Evolutionary conservation across 92 coral and sea anemone species (phyloP).

Genomic region (Zoanthus sansibaricus): DNA sequence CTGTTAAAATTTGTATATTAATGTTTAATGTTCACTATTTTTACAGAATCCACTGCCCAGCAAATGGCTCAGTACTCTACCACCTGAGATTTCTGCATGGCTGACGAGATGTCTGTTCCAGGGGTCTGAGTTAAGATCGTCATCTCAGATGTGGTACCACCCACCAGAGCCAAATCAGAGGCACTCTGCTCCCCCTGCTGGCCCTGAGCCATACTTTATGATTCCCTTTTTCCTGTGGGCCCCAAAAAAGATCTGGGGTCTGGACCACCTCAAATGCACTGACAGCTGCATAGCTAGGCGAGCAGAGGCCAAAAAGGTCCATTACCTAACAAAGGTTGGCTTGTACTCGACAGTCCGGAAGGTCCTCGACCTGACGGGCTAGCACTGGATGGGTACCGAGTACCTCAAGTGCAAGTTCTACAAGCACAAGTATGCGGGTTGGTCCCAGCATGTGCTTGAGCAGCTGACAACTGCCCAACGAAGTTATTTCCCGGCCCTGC

Average conservation of each 20-base stretch:
- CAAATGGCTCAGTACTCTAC: slow-evolving; percentile 10
- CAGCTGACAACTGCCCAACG: slow-evolving; percentile 1
- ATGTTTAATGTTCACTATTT: not conserved
- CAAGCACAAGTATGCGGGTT: slow-evolving; percentile 16
- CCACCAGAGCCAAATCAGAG: slow-evolving; percentile 45
- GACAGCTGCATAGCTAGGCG: not conserved
- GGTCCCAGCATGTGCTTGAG: slow-evolving; percentile 18
- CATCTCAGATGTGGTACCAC: slow-evolving; percentile 54
- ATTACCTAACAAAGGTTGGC: slow-evolving; percentile 45
- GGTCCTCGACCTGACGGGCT: slow-evolving; percentile 32
- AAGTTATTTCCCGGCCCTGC: slow-evolving; percentile 39
- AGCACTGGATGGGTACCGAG: slow-evolving; percentile 54
- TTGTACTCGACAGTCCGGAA: not conserved
- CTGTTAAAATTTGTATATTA: not conserved
- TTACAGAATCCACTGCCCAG: slow-evolving; percentile 42
- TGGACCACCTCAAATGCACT: not conserved
- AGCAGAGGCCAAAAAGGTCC: not conserved
- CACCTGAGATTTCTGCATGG: not conserved
- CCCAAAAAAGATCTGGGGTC: slow-evolving; percentile 50
- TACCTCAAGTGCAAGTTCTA: slow-evolving; percentile 27
- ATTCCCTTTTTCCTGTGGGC: slow-evolving; percentile 52
- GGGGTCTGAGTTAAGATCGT: not conserved
- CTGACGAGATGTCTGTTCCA: not conserved
- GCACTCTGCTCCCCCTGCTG: slow-evolving; percentile 40
- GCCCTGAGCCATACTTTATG: slow-evolving; percentile 30